Base-by-base conservation (phyloP, 1,140 invertebrate genomes). In the Ostrea denselamellosa region DNA sequence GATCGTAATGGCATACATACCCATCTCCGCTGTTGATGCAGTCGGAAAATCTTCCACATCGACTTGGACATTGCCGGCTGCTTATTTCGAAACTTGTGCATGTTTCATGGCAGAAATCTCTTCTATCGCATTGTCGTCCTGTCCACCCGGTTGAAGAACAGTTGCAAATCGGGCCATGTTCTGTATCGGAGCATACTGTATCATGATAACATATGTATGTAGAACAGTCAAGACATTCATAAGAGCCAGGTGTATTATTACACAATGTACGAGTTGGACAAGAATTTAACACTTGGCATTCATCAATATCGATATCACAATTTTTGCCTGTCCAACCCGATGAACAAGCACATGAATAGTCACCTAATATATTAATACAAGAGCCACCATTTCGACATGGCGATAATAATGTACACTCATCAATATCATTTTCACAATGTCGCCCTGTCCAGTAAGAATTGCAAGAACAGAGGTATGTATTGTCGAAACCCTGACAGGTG, bases 91-190 rank as follows among this genome's bases (percentile, higher is more conserved):
- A 9, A 8, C 25, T 7, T 25, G 54, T 58, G 44, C 87, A 88
- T 9, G 83, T 65, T n/a, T 53, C 12, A 17, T 25, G 28, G 82
- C 87, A 88, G 58, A 88, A 88, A 52, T 86, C 65, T 86, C 62
- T n/a, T 12, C 81, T 77, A 53, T 84, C 81, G 53, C 90, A 91
- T 62, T 56, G 53, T 25, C 86, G 65, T 25, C 89, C 89, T 3
- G 58, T 86, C 89, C 89, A 89, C 17, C 86, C 88, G 0, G 53
- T 25, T 0, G 97, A 96, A 14, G 77, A 28, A 81, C 90, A 90
- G 34, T 54, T 22, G 54, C 90, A 91, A 5, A 56, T 77, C 8
- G 90, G 87, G 22, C 84, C 87, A 51, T 8, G 19, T 19, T 12
- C 22, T 2, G 84, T 56, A 88, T 85, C 53, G 4, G 8, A 54